Percentiles rank a stretch among this genome's conserved stretches.
These are phyloP conservation scores for Nyctibius bracteatus DNA, from an alignment of 2,113 vertebrate species.

Conservation along the genomic window DNA sequence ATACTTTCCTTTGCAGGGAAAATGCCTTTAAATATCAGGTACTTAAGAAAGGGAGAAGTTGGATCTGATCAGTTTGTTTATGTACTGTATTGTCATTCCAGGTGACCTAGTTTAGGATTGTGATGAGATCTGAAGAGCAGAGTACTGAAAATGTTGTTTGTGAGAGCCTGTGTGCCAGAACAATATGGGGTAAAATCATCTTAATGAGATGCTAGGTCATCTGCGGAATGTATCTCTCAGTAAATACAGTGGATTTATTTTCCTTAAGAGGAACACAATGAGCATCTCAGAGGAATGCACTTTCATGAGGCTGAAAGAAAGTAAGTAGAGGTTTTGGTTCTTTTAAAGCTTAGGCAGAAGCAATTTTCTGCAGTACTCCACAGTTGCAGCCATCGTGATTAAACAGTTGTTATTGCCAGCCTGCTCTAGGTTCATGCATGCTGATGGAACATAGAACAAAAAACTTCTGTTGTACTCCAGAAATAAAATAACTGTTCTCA, in stretches of 20 bases:
- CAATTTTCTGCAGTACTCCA: neutral
- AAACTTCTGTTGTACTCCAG: neutral
- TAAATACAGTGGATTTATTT: neutral
- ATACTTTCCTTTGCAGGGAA: neutral
- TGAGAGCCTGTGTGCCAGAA: neutral
- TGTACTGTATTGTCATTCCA: neutral
- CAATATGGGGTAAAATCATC: slow-evolving; percentile 5
- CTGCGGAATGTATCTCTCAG: neutral
- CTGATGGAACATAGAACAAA: neutral
- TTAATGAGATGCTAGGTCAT: slow-evolving; percentile 23
- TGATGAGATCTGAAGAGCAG: slow-evolving; percentile 43
- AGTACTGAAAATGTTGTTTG: slow-evolving; percentile 33
- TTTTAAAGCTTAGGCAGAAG: neutral
- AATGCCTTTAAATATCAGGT: neutral
- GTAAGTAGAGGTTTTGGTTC: neutral
- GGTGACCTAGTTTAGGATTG: slow-evolving; percentile 36
- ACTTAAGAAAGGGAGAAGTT: neutral
- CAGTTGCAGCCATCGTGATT: neutral
- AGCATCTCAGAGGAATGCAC: neutral
- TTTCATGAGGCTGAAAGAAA: neutral
- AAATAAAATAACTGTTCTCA: neutral
- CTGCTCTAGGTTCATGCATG: neutral
- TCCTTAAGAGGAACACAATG: neutral
- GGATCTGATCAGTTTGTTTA: neutral
- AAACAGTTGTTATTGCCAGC: neutral